Percentiles rank a stretch among this genome's conserved stretches.
phyloP scores from a whole-genome alignment of 2,113 vertebrate genomes.

The Notiomystis cincta region DNA sequence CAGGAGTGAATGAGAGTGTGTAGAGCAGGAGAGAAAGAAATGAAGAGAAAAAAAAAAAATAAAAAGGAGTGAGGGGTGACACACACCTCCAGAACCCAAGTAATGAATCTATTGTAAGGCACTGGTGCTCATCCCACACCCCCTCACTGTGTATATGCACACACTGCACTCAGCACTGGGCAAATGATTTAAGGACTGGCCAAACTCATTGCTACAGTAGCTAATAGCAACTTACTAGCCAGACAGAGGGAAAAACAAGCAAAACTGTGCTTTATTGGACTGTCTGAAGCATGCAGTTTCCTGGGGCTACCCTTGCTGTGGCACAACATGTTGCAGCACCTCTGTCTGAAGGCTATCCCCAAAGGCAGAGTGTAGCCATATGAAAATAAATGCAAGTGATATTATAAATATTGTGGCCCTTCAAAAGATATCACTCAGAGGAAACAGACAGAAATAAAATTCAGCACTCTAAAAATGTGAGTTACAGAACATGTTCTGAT shows the following conservation, averaged over 20 bases:
- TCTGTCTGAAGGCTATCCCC: background rate
- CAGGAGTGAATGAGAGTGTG: background rate
- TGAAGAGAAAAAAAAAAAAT: fast-evolving
- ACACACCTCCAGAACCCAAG: background rate
- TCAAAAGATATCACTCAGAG: background rate
- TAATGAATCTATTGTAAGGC: background rate
- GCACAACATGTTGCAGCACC: background rate
- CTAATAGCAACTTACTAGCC: background rate
- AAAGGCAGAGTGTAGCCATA: background rate
- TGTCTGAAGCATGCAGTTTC: background rate
- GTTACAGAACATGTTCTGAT: background rate
- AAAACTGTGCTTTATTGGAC: background rate
- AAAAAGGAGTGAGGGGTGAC: fast-evolving
- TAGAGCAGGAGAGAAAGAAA: background rate
- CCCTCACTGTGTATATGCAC: background rate
- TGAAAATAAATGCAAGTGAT: background rate
- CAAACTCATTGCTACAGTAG: background rate
- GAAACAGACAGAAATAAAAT: background rate
- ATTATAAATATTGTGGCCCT: background rate
- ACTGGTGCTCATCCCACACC: background rate
- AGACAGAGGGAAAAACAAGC: background rate
- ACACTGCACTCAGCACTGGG: background rate
- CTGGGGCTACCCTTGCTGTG: background rate
- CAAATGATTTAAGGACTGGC: background rate
- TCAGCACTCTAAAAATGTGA: background rate